phyloP scores from a whole-genome alignment of 2,113 vertebrate species.

The Lagopus muta region DNA sequence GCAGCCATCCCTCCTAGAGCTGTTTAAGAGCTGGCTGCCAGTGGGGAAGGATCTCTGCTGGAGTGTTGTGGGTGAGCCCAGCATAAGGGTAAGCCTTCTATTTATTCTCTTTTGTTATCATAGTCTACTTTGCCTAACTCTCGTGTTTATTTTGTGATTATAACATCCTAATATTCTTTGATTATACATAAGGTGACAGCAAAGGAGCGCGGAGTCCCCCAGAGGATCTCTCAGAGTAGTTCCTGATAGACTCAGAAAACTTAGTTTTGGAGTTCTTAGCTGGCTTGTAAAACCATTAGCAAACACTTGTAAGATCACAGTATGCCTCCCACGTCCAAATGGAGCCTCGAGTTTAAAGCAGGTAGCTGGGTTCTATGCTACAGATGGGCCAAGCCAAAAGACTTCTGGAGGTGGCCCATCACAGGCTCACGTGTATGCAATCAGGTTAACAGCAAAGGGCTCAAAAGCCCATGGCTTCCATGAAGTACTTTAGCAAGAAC shows the following conservation, averaged over 20 bases:
- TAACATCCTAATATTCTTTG: too few species aligned
- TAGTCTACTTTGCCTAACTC: too few species aligned
- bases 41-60: too few species aligned
- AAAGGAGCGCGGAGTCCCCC: neutral
- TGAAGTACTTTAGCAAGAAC: too few species aligned
- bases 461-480: neutral
- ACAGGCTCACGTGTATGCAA: fast-evolving
- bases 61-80: too few species aligned
- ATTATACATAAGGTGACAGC: neutral
- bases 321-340: neutral
- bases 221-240: neutral
- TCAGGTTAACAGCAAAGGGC: neutral
- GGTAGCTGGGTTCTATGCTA: neutral
- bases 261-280: neutral
- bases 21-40: too few species aligned
- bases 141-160: too few species aligned
- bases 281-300: neutral
- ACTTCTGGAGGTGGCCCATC: neutral
- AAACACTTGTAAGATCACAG: neutral
- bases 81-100: too few species aligned
- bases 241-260: neutral
- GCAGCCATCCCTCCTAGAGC: too few species aligned
- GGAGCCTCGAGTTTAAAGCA: neutral
- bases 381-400: neutral
- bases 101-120: too few species aligned